These are phyloP conservation scores for Lutjanus argentimaculatus DNA, from an alignment of 2,797 vertebrate species.

Conservation along the genomic window DNA sequence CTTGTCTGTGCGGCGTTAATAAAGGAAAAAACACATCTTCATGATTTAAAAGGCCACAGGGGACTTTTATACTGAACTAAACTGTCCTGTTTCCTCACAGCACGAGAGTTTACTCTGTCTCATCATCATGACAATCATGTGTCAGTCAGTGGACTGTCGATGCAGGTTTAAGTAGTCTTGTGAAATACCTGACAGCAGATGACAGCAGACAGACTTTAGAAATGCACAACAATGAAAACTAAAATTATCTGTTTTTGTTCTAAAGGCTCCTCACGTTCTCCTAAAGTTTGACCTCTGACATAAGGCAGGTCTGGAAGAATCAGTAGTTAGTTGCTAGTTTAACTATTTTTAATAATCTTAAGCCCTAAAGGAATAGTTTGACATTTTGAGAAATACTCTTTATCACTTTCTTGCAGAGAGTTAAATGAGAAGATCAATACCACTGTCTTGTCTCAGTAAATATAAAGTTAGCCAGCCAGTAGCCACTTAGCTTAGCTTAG, in stretches of 20 bases:
- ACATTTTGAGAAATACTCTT: slow-evolving; percentile 4
- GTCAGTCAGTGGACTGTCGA: slow-evolving; percentile 18
- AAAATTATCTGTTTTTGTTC: slow-evolving; percentile 32
- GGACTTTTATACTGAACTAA: slow-evolving; percentile 9
- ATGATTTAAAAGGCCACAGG: slow-evolving; percentile 9
- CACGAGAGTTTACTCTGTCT: slow-evolving; percentile 21
- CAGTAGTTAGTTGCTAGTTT: slow-evolving; percentile 42
- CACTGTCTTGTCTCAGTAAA: background rate
- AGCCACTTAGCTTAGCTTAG: background rate
- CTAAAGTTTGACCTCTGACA: slow-evolving; percentile 65
- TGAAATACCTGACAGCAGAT: slow-evolving; percentile 27
- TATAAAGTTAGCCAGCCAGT: background rate
- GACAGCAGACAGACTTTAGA: slow-evolving; percentile 41
- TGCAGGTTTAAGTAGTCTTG: slow-evolving; percentile 48
- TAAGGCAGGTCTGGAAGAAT: slow-evolving; percentile 60
- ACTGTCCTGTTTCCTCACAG: slow-evolving; percentile 35
- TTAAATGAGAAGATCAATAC: background rate
- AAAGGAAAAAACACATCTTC: slow-evolving; percentile 25
- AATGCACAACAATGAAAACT: slow-evolving; percentile 37
- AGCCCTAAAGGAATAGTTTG: background rate
- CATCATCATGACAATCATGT: background rate
- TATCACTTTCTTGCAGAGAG: background rate
- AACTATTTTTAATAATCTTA: slow-evolving; percentile 28
- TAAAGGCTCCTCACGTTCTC: slow-evolving; percentile 37
- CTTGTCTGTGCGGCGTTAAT: slow-evolving; percentile 27